phyloP scores from a whole-genome alignment of 2,888 invertebrate genomes.

The Microctonus hyperodae region DNA sequence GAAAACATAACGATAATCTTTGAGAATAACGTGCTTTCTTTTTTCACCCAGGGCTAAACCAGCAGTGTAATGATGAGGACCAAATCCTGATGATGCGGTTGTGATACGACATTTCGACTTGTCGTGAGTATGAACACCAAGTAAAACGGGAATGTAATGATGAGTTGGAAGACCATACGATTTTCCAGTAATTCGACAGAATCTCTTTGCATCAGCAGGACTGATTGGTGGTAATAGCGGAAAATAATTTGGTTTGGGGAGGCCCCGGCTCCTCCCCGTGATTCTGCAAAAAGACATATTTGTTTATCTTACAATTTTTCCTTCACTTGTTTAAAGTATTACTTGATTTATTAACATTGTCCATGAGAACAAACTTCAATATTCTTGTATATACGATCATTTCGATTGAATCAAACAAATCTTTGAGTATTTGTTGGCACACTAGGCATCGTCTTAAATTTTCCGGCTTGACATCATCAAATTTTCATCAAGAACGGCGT shows the following conservation, averaged over 20 bases:
- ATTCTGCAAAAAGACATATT: slow-evolving; percentile 80
- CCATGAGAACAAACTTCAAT: not conserved
- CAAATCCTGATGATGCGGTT: slow-evolving; percentile 70
- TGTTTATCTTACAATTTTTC: too few relatives aligned
- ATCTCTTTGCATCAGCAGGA: slow-evolving; percentile 81
- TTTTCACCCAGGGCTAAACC: slow-evolving; percentile 72
- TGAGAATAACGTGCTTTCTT: slow-evolving; percentile 72
- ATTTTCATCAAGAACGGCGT: not conserved
- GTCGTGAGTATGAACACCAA: slow-evolving; percentile 63
- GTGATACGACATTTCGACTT: slow-evolving; percentile 72
- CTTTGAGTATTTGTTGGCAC: not conserved
- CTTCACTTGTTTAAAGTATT: not conserved
- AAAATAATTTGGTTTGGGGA: slow-evolving; percentile 84
- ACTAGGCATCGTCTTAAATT: not conserved
- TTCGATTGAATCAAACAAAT: not conserved
- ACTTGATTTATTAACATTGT: not conserved
- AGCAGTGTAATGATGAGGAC: slow-evolving; percentile 68
- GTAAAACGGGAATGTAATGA: slow-evolving; percentile 80
- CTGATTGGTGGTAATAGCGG: slow-evolving; percentile 82
- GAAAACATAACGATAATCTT: slow-evolving; percentile 78
- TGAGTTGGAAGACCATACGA: slow-evolving; percentile 77
- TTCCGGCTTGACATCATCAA: not conserved
- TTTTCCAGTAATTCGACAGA: slow-evolving; percentile 81
- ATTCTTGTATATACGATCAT: not conserved
- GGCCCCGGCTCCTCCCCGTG: slow-evolving; percentile 79